Percentiles rank a stretch among this genome's conserved stretches.
phyloP scores from a whole-genome alignment of 1,140 invertebrate species.

The Lamellibrachia luymesi region DNA sequence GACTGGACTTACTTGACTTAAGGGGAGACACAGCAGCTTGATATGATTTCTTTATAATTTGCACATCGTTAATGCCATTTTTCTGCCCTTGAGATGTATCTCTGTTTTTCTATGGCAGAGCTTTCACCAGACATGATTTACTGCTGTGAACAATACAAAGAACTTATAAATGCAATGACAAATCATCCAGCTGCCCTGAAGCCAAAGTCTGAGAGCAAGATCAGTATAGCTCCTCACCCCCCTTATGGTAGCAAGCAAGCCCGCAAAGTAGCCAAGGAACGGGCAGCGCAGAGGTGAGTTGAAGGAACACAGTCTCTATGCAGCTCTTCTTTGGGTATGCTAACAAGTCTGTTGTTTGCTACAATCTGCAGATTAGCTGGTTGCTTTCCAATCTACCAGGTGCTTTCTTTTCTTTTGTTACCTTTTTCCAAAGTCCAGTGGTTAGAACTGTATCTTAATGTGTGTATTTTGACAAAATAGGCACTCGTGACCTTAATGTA shows the following conservation, averaged over 20 bases:
- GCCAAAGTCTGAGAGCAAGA: conserved; percentile 32
- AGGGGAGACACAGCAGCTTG: too few relatives aligned
- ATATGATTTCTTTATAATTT: too few relatives aligned
- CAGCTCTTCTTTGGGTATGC: not conserved
- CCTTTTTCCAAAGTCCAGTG: too few relatives aligned
- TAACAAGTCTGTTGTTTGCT: not conserved
- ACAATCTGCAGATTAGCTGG: too few relatives aligned
- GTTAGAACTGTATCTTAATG: too few relatives aligned
- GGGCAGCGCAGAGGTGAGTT: conserved; percentile 46
- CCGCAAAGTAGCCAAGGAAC: conserved; percentile 45
- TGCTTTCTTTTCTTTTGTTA: too few relatives aligned
- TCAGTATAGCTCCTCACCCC: conserved; percentile 47
- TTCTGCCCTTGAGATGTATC: not conserved
- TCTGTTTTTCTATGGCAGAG: not conserved
- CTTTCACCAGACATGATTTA: conserved; percentile 47
- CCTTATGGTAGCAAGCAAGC: conserved; percentile 49
- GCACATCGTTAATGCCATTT: too few relatives aligned
- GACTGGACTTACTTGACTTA: too few relatives aligned
- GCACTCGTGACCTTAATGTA: too few relatives aligned
- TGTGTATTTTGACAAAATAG: too few relatives aligned
- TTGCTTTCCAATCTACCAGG: too few relatives aligned
- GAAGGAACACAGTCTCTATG: not conserved
- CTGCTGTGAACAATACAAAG: conserved; percentile 52
- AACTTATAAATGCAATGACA: conserved; percentile 50
- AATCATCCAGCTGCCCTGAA: conserved; percentile 30